Evolutionary conservation across 2,113 vertebrate genomes (phyloP).

Genomic region (Lichenostomus cassidix): DNA sequence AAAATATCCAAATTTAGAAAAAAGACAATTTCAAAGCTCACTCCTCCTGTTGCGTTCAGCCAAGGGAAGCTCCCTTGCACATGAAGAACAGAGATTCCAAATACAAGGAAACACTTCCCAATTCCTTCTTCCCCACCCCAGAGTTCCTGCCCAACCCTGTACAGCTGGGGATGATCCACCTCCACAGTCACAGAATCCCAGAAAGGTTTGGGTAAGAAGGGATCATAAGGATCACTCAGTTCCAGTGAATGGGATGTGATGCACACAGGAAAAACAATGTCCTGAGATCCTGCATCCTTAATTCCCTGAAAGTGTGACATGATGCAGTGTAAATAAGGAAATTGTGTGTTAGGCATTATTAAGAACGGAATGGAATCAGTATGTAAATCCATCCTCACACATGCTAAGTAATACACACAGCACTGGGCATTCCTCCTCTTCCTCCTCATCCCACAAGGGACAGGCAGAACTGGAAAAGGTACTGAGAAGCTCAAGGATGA

Average conservation of each 20-base stretch:
- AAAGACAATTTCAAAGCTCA: neutral
- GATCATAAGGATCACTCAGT: neutral
- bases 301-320: neutral
- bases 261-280: fast-evolving
- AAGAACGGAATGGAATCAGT: neutral
- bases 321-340: neutral
- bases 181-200: neutral
- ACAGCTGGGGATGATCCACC: neutral
- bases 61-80: neutral
- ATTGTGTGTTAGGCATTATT: neutral
- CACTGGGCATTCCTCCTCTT: neutral
- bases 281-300: neutral
- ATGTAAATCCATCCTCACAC: neutral
- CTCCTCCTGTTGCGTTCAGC: neutral
- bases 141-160: neutral
- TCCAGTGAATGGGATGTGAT: fast-evolving
- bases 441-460: neutral
- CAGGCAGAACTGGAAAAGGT: fast-evolving
- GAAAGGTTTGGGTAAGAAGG: neutral
- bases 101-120: neutral
- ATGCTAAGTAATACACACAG: neutral
- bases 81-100: neutral
- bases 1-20: neutral
- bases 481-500: neutral
- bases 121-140: neutral